Conservation (phyloP, 2,797 vertebrate genomes). For the Anguilla pacifica region DNA sequence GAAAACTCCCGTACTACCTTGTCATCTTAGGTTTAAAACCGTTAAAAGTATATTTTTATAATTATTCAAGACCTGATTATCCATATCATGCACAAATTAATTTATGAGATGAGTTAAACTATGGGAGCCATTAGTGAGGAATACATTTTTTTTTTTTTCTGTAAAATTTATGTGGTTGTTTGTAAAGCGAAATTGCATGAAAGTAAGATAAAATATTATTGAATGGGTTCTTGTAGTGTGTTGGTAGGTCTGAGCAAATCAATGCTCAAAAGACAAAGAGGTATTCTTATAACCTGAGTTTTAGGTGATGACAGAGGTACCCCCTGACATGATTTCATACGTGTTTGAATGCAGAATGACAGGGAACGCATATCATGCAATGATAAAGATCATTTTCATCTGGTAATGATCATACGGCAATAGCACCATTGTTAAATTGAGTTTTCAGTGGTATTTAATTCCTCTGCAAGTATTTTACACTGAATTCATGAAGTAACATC, state of each 20-base stretch:
- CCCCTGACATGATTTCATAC: not conserved
- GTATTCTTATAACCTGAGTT: not conserved
- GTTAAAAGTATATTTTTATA: no score
- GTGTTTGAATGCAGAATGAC: not conserved
- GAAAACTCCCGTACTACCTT: no score
- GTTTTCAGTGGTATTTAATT: not conserved
- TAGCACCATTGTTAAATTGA: not conserved
- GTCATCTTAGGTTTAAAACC: no score
- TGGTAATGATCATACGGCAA: not conserved
- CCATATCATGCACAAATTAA: no score
- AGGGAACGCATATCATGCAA: not conserved
- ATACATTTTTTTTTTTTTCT: not conserved
- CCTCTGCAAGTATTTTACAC: not conserved
- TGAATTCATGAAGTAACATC: not conserved
- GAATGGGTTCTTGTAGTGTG: no score
- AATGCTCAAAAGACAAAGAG: not conserved
- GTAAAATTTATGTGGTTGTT: not conserved
- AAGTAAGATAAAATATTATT: not conserved
- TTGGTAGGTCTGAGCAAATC: not conserved
- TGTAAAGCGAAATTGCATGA: conserved; percentile 1
- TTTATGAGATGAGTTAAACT: no score
- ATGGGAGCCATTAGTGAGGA: no score
- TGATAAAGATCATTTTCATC: not conserved
- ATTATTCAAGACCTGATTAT: no score
- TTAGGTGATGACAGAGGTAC: not conserved